These are phyloP conservation scores for Hypena proboscidalis DNA, from an alignment of 2,888 invertebrate genomes.

Conservation along the genomic window DNA sequence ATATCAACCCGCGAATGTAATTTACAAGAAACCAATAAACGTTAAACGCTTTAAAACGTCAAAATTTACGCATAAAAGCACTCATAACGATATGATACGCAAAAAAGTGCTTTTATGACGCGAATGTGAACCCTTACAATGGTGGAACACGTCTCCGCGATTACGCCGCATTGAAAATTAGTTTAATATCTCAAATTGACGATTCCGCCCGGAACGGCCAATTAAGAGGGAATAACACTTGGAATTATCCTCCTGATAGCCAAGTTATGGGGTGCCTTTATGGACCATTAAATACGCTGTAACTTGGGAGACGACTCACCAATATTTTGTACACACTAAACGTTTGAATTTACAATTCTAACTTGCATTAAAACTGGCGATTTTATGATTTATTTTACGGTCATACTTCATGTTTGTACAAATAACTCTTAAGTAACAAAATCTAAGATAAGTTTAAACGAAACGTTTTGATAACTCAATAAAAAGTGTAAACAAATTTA, in stretches of 20 bases:
- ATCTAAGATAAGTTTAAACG: conserved; percentile 25
- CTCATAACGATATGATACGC: conserved; percentile 21
- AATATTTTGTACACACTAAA: conserved; percentile 58
- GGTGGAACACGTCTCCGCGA: conserved; percentile 71
- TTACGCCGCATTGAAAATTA: conserved; percentile 83
- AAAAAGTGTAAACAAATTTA: conserved; percentile 21
- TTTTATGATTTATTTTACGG: conserved; percentile 40
- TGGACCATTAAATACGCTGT: conserved; percentile 72
- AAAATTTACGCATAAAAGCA: conserved; percentile 36
- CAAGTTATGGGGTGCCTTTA: conserved; percentile 83
- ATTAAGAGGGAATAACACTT: conserved; percentile 83
- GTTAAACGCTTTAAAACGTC: conserved; percentile 34
- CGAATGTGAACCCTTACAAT: conserved; percentile 56
- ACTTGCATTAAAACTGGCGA: conserved; percentile 16
- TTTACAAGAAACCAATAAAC: conserved; percentile 32
- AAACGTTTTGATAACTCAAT: conserved; percentile 30
- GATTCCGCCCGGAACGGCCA: conserved; percentile 82
- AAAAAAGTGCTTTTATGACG: conserved; percentile 42
- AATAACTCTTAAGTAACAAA: conserved; percentile 22
- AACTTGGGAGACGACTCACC: conserved; percentile 57
- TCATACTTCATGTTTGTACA: conserved; percentile 45
- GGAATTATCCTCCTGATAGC: conserved; percentile 78
- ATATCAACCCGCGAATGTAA: conserved; percentile 18
- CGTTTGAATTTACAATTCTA: conserved; percentile 50
- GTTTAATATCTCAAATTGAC: conserved; percentile 85